Percentiles rank a stretch among this genome's conserved stretches.
phyloP scores from a whole-genome alignment of 2,797 vertebrate genomes.

The Micropoecilia bifurca region DNA sequence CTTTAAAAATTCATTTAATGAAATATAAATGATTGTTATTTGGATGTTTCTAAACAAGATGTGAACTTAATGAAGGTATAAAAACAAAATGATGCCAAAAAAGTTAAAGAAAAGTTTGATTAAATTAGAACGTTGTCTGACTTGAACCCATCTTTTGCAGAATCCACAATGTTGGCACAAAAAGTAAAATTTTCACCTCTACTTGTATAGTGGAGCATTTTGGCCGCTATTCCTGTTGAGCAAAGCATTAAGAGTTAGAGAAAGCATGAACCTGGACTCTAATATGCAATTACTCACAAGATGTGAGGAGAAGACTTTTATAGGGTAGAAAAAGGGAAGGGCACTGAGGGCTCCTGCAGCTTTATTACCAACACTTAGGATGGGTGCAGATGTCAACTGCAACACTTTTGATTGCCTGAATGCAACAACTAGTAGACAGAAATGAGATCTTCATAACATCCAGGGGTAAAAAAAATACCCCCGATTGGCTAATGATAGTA shows the following conservation, averaged over 20 bases:
- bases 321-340: not conserved
- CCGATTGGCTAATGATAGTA: not conserved
- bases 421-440: constrained; percentile 35
- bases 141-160: not conserved
- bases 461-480: not conserved
- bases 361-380: constrained; percentile 24
- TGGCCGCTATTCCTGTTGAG: constrained; percentile 41
- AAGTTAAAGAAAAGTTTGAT: not conserved
- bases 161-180: not conserved
- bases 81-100: too few species aligned
- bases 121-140: not conserved
- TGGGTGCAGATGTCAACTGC: constrained; percentile 63
- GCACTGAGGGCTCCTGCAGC: not conserved
- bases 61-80: not conserved
- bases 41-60: not conserved
- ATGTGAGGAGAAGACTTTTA: constrained; percentile 37
- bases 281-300: constrained; percentile 79
- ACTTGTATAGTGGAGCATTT: constrained; percentile 19
- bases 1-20: not conserved
- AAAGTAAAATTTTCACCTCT: not conserved
- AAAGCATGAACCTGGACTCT: constrained; percentile 68
- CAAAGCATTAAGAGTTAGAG: constrained; percentile 54
- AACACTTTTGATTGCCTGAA: constrained; percentile 53
- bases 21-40: not conserved
- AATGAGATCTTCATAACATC: not conserved